These are phyloP conservation scores for Campoletis sonorensis DNA, from an alignment of 1,140 invertebrate species.

Conservation along the genomic window DNA sequence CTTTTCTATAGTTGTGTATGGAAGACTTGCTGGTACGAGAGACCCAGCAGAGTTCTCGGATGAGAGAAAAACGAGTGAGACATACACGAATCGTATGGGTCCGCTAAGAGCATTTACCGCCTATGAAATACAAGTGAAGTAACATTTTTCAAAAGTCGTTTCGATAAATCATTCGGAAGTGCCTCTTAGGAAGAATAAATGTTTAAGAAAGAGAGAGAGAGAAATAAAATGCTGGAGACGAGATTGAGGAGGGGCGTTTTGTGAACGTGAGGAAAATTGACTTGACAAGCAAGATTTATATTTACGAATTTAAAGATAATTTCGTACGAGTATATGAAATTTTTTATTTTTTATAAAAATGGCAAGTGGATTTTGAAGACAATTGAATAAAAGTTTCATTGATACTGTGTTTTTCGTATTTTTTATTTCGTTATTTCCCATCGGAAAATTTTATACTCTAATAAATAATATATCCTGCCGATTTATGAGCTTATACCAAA, in stretches of 20 bases:
- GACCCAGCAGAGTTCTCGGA: background rate
- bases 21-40: background rate
- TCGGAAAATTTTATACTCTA: too few species aligned
- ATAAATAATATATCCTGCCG: too few species aligned
- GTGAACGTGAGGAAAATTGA: background rate
- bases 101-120: background rate
- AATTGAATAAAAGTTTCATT: too few species aligned
- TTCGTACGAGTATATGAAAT: too few species aligned
- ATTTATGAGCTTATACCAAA: too few species aligned
- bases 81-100: background rate
- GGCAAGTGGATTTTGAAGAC: too few species aligned
- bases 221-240: background rate
- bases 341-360: too few species aligned
- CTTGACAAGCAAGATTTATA: too few species aligned
- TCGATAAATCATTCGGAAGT: slow-evolving; percentile 28
- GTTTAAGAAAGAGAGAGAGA: background rate
- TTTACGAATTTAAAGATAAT: too few species aligned
- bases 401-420: too few species aligned
- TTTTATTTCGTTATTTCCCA: too few species aligned
- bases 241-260: slow-evolving; percentile 31
- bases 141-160: slow-evolving; percentile 9
- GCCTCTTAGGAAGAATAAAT: background rate
- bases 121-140: slow-evolving; percentile 3
- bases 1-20: background rate
- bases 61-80: background rate